A percentile compares a stretch with the other conserved stretches of the same genome.
Evolutionary conservation across 2,888 invertebrate species (phyloP).

Genomic region (Eilema depressum): DNA sequence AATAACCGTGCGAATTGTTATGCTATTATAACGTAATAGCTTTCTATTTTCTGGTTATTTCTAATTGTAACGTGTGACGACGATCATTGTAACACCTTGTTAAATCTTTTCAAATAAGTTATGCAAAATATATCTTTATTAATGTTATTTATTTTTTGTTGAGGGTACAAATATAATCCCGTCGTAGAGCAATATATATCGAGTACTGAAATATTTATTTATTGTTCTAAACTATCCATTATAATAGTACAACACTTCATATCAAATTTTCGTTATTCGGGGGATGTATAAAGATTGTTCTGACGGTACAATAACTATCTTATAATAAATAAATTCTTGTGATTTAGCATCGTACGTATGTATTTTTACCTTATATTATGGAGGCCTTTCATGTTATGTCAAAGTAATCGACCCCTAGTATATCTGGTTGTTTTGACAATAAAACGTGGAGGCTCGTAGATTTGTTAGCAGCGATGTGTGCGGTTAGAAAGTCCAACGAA

Average conservation of each 20-base stretch:
- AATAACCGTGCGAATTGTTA: constrained; percentile 28
- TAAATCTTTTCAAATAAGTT: constrained; percentile 49
- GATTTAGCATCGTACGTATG: constrained; percentile 71
- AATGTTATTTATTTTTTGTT: constrained; percentile 45
- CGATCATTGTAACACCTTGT: constrained; percentile 34
- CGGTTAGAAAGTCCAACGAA: constrained; percentile 32
- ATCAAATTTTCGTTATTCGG: constrained; percentile 59
- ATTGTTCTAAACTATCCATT: constrained; percentile 31
- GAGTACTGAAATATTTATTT: constrained; percentile 24
- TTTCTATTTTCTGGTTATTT: constrained; percentile 10
- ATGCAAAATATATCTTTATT: constrained; percentile 41
- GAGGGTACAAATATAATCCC: constrained; percentile 10
- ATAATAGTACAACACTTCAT: constrained; percentile 70
- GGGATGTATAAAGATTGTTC: constrained; percentile 55
- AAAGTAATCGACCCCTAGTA: constrained; percentile 32
- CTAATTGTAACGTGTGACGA: constrained; percentile 14
- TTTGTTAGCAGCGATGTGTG: constrained; percentile 35
- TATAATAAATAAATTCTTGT: constrained; percentile 68
- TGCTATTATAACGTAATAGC: constrained; percentile 9
- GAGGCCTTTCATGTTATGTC: constrained; percentile 39
- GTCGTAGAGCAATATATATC: constrained; percentile 12
- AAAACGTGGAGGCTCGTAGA: constrained; percentile 24
- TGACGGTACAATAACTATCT: constrained; percentile 70
- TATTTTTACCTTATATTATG: constrained; percentile 40
- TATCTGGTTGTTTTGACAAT: constrained; percentile 31